Percentiles rank a stretch among this genome's conserved stretches.
These are phyloP conservation scores for Mixornis gularis DNA, from an alignment of 2,113 vertebrate species.

Conservation along the genomic window DNA sequence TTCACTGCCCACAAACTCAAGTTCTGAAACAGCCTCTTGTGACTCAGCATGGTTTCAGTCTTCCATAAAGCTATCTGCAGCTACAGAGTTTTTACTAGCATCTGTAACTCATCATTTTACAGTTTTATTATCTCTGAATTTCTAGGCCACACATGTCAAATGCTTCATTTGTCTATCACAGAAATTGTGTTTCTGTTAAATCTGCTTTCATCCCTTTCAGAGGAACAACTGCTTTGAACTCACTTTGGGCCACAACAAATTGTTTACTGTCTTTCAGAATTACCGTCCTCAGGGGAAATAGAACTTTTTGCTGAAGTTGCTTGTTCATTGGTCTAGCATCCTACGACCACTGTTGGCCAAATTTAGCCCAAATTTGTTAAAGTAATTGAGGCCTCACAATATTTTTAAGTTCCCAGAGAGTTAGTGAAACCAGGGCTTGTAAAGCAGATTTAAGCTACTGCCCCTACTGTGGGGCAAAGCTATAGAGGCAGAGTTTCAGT, in stretches of 20 bases:
- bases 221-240: not conserved
- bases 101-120: not conserved
- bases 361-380: not conserved
- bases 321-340: not conserved
- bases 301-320: not conserved
- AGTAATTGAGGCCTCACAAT: not conserved
- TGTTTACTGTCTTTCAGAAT: not conserved
- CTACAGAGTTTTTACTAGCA: not conserved
- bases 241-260: not conserved
- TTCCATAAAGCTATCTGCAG: not conserved
- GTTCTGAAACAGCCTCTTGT: not conserved
- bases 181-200: not conserved
- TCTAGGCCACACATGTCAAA: not conserved
- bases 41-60: not conserved
- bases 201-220: not conserved
- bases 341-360: not conserved
- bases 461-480: not conserved
- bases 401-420: not conserved
- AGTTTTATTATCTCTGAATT: not conserved
- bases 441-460: not conserved
- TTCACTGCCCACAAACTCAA: not conserved
- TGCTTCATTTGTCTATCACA: not conserved
- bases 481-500: rapidly evolving
- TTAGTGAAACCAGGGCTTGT: not conserved
- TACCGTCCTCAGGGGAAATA: not conserved